phyloP scores from a whole-genome alignment of 1,140 invertebrate species.

The Bemisia tabaci region DNA sequence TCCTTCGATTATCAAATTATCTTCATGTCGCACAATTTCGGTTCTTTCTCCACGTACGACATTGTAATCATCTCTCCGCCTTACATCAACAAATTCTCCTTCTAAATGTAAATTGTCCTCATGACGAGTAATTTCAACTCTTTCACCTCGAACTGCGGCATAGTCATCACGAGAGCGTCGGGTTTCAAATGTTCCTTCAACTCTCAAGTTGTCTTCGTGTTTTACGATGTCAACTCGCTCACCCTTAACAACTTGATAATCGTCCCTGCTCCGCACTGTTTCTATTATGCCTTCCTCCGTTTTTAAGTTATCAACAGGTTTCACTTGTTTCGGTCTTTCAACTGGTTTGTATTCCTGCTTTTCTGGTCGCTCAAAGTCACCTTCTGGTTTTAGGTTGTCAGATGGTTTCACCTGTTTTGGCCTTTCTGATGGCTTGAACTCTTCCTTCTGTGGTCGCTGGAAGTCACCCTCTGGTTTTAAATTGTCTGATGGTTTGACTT shows the following conservation, averaged over 20 bases:
- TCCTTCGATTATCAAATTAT: constrained; percentile 34
- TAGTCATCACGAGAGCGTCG: constrained; percentile 15
- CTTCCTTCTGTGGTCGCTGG: constrained; percentile 28
- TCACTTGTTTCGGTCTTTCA: constrained; percentile 34
- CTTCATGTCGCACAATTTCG: constrained; percentile 38
- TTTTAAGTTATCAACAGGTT: constrained; percentile 39
- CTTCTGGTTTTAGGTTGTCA: constrained; percentile 40
- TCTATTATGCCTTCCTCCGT: constrained; percentile 46
- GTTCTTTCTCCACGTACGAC: constrained; percentile 36
- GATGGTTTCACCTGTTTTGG: constrained; percentile 35
- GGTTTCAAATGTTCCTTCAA: constrained; percentile 50
- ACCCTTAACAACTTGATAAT: constrained; percentile 30
- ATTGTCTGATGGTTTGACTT: constrained; percentile 46
- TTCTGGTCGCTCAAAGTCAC: constrained; percentile 37
- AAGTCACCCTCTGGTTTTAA: constrained; percentile 46
- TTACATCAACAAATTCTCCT: constrained; percentile 33
- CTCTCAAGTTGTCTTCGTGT: constrained; percentile 47
- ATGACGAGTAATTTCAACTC: constrained; percentile 38
- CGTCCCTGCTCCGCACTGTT: constrained; percentile 22
- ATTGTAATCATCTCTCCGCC: constrained; percentile 10
- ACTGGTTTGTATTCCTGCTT: constrained; percentile 34
- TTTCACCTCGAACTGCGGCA: constrained; percentile 30
- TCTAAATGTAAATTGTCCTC: constrained; percentile 37
- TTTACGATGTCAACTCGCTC: constrained; percentile 46
- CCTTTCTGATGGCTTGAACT: constrained; percentile 30